A percentile compares a stretch with the other conserved stretches of the same genome.
phyloP scores from a whole-genome alignment of 2,113 vertebrate genomes.

The Budorcas taxicolor region DNA sequence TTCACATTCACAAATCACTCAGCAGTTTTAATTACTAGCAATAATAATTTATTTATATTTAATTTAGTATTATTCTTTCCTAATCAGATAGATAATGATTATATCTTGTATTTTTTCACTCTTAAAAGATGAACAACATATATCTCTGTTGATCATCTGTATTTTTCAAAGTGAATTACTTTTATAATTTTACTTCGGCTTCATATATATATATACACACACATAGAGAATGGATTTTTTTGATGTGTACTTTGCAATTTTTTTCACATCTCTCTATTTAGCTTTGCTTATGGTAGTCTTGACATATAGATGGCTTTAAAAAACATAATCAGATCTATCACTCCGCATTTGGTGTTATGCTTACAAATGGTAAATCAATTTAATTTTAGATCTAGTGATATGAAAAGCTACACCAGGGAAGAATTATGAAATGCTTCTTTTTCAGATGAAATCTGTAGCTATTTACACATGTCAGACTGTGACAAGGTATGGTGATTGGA shows the following conservation, averaged over 20 bases:
- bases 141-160: neutral
- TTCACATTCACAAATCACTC: neutral
- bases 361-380: slow-evolving; percentile 28
- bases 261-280: neutral
- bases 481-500: neutral
- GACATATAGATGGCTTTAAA: slow-evolving; percentile 2
- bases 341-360: neutral
- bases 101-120: neutral
- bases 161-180: neutral
- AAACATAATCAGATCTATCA: slow-evolving; percentile 26
- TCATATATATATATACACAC: neutral
- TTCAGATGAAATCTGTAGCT: slow-evolving; percentile 17
- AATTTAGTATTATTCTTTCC: neutral
- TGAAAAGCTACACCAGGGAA: neutral
- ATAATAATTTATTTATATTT: neutral
- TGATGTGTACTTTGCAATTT: neutral
- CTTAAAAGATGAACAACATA: neutral
- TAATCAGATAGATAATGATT: too few relatives aligned
- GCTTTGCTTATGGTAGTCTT: neutral
- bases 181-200: neutral
- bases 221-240: neutral
- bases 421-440: neutral
- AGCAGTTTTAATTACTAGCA: neutral
- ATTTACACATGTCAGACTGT: neutral
- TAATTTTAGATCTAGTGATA: slow-evolving; percentile 35